These are phyloP conservation scores for Neoascia interrupta DNA, from an alignment of 2,888 invertebrate genomes.

Conservation along the genomic window DNA sequence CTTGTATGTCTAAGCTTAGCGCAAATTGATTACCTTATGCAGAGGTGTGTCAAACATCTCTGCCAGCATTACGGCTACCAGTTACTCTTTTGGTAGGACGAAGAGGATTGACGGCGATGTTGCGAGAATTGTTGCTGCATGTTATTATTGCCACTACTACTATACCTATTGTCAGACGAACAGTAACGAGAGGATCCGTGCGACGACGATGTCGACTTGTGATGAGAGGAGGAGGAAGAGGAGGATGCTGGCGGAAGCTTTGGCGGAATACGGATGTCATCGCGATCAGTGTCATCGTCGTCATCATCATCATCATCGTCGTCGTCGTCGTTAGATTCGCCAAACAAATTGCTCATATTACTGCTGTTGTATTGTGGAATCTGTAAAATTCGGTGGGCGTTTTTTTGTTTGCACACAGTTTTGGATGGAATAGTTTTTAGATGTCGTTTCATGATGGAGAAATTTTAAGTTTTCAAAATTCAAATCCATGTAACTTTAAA, in stretches of 20 bases:
- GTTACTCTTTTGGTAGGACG: conserved; percentile 56
- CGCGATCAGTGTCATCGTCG: conserved; percentile 64
- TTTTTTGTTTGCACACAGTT: conserved; percentile 60
- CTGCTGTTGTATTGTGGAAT: conserved; percentile 71
- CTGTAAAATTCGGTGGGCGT: conserved; percentile 71
- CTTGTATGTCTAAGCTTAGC: conserved; percentile 4
- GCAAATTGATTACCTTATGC: conserved; percentile 9
- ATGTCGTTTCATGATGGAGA: conserved; percentile 54
- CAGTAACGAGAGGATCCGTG: conserved; percentile 60
- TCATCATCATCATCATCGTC: conserved; percentile 72
- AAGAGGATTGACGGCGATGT: conserved; percentile 64
- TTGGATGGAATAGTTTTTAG: conserved; percentile 54
- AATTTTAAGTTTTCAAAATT: conserved; percentile 21
- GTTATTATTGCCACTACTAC: conserved; percentile 46
- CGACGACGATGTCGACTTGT: conserved; percentile 56
- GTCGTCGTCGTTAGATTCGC: conserved; percentile 74
- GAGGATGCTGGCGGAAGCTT: conserved; percentile 52
- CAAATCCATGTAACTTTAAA: conserved; percentile 35
- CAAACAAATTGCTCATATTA: conserved; percentile 75
- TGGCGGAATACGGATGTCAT: conserved; percentile 40
- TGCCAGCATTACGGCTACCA: conserved; percentile 39
- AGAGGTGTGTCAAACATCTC: conserved; percentile 7
- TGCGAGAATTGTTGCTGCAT: conserved; percentile 56
- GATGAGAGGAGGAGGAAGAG: conserved; percentile 56
- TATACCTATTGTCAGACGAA: conserved; percentile 62